Base-by-base conservation (phyloP, 2,113 vertebrate species). In the Eidolon helvum region DNA sequence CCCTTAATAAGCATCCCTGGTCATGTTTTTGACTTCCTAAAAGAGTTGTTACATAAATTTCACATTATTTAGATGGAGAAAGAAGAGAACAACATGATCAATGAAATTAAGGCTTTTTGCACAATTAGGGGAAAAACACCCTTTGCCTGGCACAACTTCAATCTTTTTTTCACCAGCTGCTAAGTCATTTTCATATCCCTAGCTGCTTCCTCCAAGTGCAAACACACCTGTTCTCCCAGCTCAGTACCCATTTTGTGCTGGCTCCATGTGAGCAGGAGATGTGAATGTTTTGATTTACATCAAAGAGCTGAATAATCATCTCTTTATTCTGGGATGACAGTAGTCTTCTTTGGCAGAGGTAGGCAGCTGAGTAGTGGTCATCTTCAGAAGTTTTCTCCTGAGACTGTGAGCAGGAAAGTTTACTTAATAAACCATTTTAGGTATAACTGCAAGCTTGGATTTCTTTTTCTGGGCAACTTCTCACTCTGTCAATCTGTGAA, bases 191-290 rank as follows among this genome's bases (percentile, higher is more conserved):
- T 98, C 98, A 97, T 98, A 98, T 98, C 98, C 96, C 95, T 99
- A 91, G 97, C 98, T 98, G 98, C 96, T 98, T 98, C 97, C 96
- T 98, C 96, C 92, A 96, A 98, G 97, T 95, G 91, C 98, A 99
- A 99, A 99, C 98, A 99, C 98, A 99, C 99, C 99, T 99, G 98
- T 98, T 99, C 98, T 98, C 96, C 95, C 96, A 98, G 97, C 95
- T 98, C 98, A 97, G 98, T 98, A 98, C 96, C 98, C 97, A 98
- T 98, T 98, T 98, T 97, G 96, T 98, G 97, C 97, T 98, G 98
- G 97, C 97, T 98, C 53, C 95, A 87, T 97, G 80, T 96, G 96
- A 97, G 92, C 50, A 98, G 97, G 96, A 97, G 97, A 98, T 97
- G 89, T 61, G 96, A 97, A 89, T 98, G 96, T 98, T 98, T 98